Percentiles rank a stretch among this genome's conserved stretches.
Conservation (phyloP, 2,113 vertebrate genomes). For the Ailuropoda melanoleuca region DNA sequence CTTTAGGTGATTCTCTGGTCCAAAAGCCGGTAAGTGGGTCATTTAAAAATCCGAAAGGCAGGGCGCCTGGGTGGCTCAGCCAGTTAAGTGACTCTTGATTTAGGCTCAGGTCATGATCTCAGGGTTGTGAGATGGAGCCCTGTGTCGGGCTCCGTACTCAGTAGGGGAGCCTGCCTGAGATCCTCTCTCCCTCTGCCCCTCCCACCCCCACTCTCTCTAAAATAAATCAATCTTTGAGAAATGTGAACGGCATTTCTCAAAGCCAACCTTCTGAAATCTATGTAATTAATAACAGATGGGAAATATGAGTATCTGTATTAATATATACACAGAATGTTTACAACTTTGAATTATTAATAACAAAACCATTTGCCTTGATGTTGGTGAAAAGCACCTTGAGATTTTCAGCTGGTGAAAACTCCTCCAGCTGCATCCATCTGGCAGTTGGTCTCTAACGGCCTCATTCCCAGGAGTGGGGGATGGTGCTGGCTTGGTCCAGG, state of each 20-base stretch:
- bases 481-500: neutral
- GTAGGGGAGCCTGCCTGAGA: neutral
- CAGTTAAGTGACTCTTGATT: neutral
- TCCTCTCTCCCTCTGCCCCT: neutral
- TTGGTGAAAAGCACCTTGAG: neutral
- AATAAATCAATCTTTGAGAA: neutral
- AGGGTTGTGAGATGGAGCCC: neutral
- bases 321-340: neutral
- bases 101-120: neutral
- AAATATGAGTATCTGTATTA: neutral
- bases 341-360: neutral
- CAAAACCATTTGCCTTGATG: neutral
- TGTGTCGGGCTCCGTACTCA: neutral
- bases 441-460: neutral
- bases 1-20: neutral
- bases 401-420: neutral
- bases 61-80: neutral
- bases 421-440: rapidly evolving
- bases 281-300: neutral
- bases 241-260: neutral
- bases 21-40: neutral
- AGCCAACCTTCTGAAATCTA: neutral
- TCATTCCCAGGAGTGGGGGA: neutral
- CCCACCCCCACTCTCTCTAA: neutral
- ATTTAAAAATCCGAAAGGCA: conserved; percentile 10